Conservation (phyloP, 2,113 vertebrate genomes). For the Triplophysa siluroides region DNA sequence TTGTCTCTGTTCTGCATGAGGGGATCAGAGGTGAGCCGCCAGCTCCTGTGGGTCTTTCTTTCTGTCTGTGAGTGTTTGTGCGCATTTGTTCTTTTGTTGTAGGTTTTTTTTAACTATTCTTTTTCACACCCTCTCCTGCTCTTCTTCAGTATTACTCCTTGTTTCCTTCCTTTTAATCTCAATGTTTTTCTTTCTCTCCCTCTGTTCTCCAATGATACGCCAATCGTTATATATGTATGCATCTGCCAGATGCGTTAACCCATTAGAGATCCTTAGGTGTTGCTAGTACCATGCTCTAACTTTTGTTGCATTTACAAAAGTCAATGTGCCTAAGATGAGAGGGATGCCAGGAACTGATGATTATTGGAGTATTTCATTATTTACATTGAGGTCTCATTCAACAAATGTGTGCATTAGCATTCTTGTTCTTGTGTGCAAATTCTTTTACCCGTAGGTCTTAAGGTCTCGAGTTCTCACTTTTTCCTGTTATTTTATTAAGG, state of each 20-base stretch:
- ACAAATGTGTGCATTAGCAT: no score
- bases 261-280: background rate
- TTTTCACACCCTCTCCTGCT: background rate
- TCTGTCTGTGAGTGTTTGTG: conserved; percentile 5
- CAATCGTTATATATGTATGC: background rate
- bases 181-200: background rate
- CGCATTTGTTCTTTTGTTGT: conserved; percentile 8
- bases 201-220: no score
- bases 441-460: no score
- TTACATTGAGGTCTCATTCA: no score
- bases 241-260: background rate
- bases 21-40: conserved; percentile 44
- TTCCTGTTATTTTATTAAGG: no score
- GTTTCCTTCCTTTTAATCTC: conserved; percentile 3
- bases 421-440: no score
- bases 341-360: no score
- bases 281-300: background rate
- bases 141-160: background rate
- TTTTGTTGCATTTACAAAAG: background rate
- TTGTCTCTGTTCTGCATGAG: conserved; percentile 57
- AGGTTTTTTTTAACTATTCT: background rate
- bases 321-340: no score
- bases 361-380: no score
- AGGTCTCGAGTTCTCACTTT: no score
- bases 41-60: conserved; percentile 11